Conservation (phyloP, 2,797 vertebrate species). For the Aeoliscus strigatus region DNA sequence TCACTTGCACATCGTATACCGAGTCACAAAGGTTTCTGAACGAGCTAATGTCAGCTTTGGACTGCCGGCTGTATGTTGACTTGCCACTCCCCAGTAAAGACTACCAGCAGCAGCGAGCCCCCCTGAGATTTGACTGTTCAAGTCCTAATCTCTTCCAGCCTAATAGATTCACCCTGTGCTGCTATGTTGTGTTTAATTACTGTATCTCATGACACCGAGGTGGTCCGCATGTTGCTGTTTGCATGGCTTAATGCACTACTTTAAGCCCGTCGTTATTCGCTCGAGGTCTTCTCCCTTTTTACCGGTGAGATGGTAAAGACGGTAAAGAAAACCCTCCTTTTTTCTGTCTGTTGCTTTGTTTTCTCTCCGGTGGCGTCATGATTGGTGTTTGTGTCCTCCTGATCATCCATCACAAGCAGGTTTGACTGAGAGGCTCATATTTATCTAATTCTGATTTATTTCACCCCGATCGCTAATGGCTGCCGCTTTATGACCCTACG, state of each 20-base stretch:
- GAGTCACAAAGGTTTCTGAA: too few relatives aligned
- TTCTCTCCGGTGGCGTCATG: slow-evolving; percentile 39
- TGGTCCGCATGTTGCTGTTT: slow-evolving; percentile 67
- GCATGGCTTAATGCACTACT: slow-evolving; percentile 65
- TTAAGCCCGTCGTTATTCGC: slow-evolving; percentile 64
- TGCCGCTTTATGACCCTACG: slow-evolving; percentile 69
- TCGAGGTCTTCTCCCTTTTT: too few relatives aligned
- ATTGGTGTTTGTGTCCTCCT: slow-evolving; percentile 60
- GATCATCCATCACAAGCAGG: slow-evolving; percentile 56
- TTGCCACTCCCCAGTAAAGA: too few relatives aligned
- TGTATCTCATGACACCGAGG: slow-evolving; percentile 67
- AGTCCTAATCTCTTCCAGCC: slow-evolving; percentile 65
- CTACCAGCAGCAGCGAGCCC: slow-evolving; percentile 35
- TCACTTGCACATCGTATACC: too few relatives aligned
- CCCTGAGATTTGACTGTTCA: slow-evolving; percentile 49
- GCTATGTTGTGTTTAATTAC: slow-evolving; percentile 73
- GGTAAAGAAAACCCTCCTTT: slow-evolving; percentile 31
- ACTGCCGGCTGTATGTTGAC: too few relatives aligned
- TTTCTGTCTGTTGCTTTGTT: slow-evolving; percentile 25
- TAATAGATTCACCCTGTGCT: slow-evolving; percentile 71
- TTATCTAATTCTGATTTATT: slow-evolving; percentile 78
- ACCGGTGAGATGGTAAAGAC: too few relatives aligned
- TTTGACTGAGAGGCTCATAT: slow-evolving; percentile 70
- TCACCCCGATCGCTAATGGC: slow-evolving; percentile 60
- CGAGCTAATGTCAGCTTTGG: too few relatives aligned